phyloP scores from a whole-genome alignment of 2,888 invertebrate species.

The Heliconius charithonia region DNA sequence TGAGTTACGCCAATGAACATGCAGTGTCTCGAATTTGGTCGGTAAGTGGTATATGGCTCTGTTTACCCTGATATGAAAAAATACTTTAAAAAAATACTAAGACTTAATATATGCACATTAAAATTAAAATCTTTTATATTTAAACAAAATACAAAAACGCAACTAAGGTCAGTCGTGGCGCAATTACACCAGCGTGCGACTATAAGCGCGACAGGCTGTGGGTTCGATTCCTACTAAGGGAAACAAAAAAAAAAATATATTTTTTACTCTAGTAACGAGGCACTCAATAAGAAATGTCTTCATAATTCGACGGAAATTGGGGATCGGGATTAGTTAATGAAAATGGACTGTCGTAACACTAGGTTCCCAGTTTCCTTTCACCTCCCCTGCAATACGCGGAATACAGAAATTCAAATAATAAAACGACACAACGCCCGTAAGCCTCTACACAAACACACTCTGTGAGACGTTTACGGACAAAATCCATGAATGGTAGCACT shows the following conservation, averaged over 20 bases:
- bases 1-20: background rate
- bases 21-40: background rate
- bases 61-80: too few species aligned
- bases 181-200: background rate
- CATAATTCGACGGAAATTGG: too few species aligned
- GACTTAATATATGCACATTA: too few species aligned
- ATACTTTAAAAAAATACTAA: too few species aligned
- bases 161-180: background rate
- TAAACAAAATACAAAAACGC: background rate
- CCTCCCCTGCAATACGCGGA: too few species aligned
- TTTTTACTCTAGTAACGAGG: background rate
- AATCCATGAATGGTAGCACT: constrained; percentile 48
- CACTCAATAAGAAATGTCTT: background rate
- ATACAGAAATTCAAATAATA: background rate
- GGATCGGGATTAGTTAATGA: too few species aligned
- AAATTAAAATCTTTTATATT: too few species aligned
- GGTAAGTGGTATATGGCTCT: too few species aligned
- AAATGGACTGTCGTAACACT: too few species aligned
- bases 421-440: background rate
- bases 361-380: too few species aligned
- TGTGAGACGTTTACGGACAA: constrained; percentile 43
- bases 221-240: background rate
- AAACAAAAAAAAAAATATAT: background rate
- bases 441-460: constrained; percentile 35
- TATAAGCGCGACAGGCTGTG: background rate